Percentiles rank a stretch among this genome's conserved stretches.
Conservation (phyloP, 2,888 invertebrate species). For the Lamellibrachia columna region DNA sequence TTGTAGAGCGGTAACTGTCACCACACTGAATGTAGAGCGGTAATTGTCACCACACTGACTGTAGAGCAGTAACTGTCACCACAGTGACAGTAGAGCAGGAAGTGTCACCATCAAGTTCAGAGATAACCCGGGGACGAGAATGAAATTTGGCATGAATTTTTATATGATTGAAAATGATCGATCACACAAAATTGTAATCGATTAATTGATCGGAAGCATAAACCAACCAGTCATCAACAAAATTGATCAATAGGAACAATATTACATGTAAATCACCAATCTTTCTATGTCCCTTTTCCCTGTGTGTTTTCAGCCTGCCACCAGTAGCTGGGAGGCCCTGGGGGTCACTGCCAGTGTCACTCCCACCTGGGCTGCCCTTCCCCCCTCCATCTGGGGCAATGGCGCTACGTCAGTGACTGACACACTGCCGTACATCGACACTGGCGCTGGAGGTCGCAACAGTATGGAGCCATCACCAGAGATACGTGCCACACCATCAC, state of each 20-base stretch:
- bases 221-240: too few relatives aligned
- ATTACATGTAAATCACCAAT: too few relatives aligned
- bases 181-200: too few relatives aligned
- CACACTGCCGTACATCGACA: conserved; percentile 5
- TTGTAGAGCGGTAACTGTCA: background rate
- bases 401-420: background rate
- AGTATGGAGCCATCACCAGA: background rate
- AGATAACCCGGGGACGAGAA: too few relatives aligned
- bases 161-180: too few relatives aligned
- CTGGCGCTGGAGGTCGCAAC: background rate
- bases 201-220: too few relatives aligned
- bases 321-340: conserved; percentile 10
- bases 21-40: background rate
- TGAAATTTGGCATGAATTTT: too few relatives aligned
- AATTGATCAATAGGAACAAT: too few relatives aligned
- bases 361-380: background rate
- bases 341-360: background rate
- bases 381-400: conserved; percentile 2
- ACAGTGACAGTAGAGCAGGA: background rate
- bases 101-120: too few relatives aligned
- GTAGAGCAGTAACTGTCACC: background rate
- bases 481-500: background rate
- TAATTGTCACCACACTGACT: background rate
- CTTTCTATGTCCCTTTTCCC: background rate
- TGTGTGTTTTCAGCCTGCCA: background rate